phyloP scores from a whole-genome alignment of 2,113 vertebrate genomes.

The Proteles cristata region DNA sequence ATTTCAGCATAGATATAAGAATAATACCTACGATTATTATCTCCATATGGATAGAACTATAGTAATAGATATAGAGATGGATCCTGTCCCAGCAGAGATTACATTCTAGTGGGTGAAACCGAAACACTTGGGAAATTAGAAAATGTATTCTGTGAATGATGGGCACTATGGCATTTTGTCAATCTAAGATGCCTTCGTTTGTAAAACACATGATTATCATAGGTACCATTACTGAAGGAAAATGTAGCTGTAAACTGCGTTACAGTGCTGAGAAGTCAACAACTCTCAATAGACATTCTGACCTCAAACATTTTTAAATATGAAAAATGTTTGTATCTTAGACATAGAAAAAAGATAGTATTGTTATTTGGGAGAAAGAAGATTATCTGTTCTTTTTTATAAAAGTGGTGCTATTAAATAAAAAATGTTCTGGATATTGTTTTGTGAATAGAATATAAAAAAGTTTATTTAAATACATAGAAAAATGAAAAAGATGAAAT shows the following conservation, averaged over 20 bases:
- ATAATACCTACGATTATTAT: neutral
- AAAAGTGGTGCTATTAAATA: neutral
- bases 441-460: constrained; percentile 37
- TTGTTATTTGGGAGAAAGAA: neutral
- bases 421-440: neutral
- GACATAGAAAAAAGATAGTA: neutral
- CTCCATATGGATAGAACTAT: neutral
- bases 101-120: neutral
- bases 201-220: neutral
- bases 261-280: neutral
- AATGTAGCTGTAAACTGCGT: neutral
- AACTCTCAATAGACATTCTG: neutral
- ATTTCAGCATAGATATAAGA: constrained; percentile 2
- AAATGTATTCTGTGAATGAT: neutral
- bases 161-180: neutral
- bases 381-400: neutral
- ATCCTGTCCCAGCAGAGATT: neutral
- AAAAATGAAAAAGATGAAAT: neutral
- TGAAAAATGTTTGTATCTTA: neutral
- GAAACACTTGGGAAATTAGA: neutral
- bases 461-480: neutral
- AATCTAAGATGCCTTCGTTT: neutral
- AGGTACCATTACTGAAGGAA: neutral
- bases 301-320: constrained; percentile 9
- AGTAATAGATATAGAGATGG: neutral